Evolutionary conservation across 2,113 vertebrate genomes (phyloP), one percentile per base, ranked within the genome.

Genomic region (Sphaerodactylus townsendi): DNA sequence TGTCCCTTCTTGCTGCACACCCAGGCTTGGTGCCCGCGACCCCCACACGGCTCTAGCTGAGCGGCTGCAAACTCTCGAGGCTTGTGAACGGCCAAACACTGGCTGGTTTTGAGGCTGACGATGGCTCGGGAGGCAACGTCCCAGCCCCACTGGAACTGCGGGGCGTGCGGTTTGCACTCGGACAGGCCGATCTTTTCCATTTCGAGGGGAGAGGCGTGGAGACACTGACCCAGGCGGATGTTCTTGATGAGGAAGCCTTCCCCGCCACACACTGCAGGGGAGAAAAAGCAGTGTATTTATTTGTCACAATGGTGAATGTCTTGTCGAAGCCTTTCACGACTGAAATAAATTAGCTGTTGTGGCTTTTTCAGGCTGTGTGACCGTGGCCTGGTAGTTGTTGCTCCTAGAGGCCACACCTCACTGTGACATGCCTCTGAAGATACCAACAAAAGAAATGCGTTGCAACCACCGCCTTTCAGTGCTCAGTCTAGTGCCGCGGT

Each of bases 1-100:
- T 96, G 97, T 23, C 98, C 97, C 87, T 95, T 96, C 89, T 94
- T 97, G 88, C 97, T 96, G 91, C 97, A 98, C 69, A 87, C 90
- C 98, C 98, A 98, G 0, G 72, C 75, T 87, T 98, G 98, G n/a
- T 15, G 90, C 10, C 89, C 88, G 11, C 13, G 17, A 75, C 64
- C 86, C 70, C 90, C 88, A 1, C 98, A 98, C 59, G 91, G 66
- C 84, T 94, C 94, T 89, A 97, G 70, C 59, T 90, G 93, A 65
- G 97, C 94, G 1, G 90, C 77, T 21, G 95, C 92, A 1, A 94
- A 88, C 39, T 96, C 90, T n/a, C 19, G 88, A 0, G 1, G 70
- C 64, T 84, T 65, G 0, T 79, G 90, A 5, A 94, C 96, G 0
- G 96, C 96, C 88, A 98, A 90, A 90, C 97, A 98, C 72, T 90